Evolutionary conservation across 2,797 vertebrate genomes (phyloP).

Genomic region (Micrastur ruficollis): DNA sequence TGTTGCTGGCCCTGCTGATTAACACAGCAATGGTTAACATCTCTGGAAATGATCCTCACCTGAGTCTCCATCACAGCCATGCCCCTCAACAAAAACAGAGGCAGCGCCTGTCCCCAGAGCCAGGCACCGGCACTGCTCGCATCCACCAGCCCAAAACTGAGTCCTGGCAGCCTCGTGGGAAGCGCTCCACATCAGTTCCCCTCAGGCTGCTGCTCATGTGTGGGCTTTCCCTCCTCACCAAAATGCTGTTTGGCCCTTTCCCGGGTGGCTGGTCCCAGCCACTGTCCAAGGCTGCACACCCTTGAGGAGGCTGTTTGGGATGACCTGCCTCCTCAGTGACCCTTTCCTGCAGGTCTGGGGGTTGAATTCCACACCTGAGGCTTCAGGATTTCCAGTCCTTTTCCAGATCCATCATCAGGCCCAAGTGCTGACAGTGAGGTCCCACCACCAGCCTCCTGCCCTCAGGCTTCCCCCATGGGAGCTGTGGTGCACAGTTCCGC

Average conservation of each 20-base stretch:
- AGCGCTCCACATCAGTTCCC: rapidly evolving
- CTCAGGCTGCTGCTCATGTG: neutral
- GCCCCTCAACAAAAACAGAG: neutral
- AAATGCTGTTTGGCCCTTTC: neutral
- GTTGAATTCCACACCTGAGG: neutral
- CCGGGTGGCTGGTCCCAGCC: neutral
- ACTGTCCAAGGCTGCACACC: neutral
- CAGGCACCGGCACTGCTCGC: neutral
- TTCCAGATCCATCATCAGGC: neutral
- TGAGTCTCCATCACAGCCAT: neutral
- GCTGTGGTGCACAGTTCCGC: neutral
- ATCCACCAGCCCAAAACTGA: neutral
- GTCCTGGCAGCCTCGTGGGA: neutral
- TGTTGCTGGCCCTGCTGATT: neutral
- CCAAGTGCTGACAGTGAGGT: neutral
- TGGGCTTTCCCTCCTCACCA: neutral
- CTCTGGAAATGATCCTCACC: neutral
- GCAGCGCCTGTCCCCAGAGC: neutral
- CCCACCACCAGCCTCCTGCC: neutral
- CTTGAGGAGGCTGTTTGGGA: neutral
- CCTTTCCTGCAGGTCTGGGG: neutral
- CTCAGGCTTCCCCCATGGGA: rapidly evolving
- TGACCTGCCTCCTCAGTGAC: neutral
- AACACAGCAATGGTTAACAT: neutral
- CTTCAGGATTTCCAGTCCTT: neutral